Evolutionary conservation across 37 sponge, comb jelly and placozoan species (phyloP).

Genomic region (Trichoplax adhaerens): DNA sequence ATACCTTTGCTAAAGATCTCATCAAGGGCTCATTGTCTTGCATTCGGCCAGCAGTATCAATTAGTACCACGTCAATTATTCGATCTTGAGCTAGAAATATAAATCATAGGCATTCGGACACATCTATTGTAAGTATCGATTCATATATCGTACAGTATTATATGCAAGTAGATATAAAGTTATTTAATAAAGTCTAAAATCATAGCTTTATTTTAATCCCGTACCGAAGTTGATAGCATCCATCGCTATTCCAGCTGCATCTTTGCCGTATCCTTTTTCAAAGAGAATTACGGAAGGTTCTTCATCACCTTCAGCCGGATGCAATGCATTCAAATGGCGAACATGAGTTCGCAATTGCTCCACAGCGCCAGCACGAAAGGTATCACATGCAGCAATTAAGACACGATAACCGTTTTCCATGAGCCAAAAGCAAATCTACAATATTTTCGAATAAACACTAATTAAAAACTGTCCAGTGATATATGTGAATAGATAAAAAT

Average conservation of each 20-base stretch:
- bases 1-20: conserved; percentile 83
- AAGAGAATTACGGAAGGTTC: conserved; percentile 46
- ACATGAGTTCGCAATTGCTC: conserved; percentile 88
- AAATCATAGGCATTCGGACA: conserved; percentile 3
- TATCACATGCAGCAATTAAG: conserved; percentile 84
- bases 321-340: conserved; percentile 38
- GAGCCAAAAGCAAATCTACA: conserved; percentile 74
- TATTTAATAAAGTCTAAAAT: no score
- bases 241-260: conserved; percentile 66
- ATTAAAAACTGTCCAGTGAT: background rate
- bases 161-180: no score
- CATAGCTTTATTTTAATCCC: background rate
- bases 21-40: conserved; percentile 96
- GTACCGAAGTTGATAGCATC: conserved; percentile 48
- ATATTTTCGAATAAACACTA: background rate
- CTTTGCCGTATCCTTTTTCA: conserved; percentile 68
- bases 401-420: conserved; percentile 74
- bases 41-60: conserved; percentile 94
- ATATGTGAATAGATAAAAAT: background rate
- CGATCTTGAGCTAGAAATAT: conserved; percentile 35
- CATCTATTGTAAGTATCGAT: background rate
- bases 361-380: conserved; percentile 90
- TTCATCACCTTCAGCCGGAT: conserved; percentile 39
- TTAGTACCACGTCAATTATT: conserved; percentile 72
- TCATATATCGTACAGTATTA: no score